A percentile compares a stretch with the other conserved stretches of the same genome.
Conservation (phyloP, 2,797 vertebrate genomes). For the Melanotaenia nigrans region DNA sequence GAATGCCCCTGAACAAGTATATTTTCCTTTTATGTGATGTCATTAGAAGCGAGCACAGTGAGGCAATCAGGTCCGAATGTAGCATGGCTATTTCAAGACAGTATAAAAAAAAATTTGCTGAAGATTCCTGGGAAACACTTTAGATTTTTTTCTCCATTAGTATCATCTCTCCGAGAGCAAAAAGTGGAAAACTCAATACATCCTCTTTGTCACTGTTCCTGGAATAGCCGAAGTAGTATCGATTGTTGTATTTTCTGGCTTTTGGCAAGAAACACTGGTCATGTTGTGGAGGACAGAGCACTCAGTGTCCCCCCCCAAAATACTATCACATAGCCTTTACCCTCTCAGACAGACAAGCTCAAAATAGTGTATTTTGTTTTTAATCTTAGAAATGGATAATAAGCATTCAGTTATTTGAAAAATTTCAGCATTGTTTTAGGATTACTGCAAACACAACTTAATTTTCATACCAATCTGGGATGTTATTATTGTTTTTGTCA, state of each 20-base stretch:
- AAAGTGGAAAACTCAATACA: constrained; percentile 77
- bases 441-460: not conserved
- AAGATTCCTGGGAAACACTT: constrained; percentile 55
- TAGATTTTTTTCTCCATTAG: constrained; percentile 27
- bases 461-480: not conserved
- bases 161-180: constrained; percentile 52
- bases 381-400: constrained; percentile 37
- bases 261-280: constrained; percentile 56
- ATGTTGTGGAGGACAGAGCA: constrained; percentile 57
- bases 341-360: constrained; percentile 1
- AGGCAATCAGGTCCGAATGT: not conserved
- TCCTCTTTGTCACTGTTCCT: constrained; percentile 69
- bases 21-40: constrained; percentile 20
- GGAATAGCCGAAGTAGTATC: constrained; percentile 78
- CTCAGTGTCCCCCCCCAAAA: constrained; percentile 56
- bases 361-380: constrained; percentile 27
- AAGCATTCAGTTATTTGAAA: constrained; percentile 22
- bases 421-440: not conserved
- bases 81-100: constrained; percentile 16
- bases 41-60: constrained; percentile 9
- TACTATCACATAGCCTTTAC: constrained; percentile 33
- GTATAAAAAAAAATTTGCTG: constrained; percentile 24
- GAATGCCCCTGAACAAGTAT: constrained; percentile 35
- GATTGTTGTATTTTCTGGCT: constrained; percentile 68
- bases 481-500: constrained; percentile 10